Evolutionary conservation across 1,140 invertebrate species (phyloP).

Genomic region (Sminthurinus signatus): DNA sequence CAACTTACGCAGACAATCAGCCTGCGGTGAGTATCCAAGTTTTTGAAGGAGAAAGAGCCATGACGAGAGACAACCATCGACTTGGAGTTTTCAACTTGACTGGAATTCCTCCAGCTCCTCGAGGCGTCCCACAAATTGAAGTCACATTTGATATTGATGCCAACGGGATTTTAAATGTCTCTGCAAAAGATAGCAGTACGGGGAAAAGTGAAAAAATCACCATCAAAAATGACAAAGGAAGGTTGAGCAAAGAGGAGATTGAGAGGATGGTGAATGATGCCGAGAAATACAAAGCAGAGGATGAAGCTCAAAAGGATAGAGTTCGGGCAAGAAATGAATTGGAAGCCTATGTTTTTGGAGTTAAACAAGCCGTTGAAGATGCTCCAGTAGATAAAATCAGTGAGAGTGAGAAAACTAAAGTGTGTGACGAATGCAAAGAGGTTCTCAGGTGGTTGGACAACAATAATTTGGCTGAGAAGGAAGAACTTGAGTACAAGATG

Average conservation of each 20-base stretch:
- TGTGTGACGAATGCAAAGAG: conserved; percentile 49
- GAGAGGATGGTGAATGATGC: conserved; percentile 82
- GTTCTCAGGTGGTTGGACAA: conserved; percentile 50
- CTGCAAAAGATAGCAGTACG: conserved; percentile 67
- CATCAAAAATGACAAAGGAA: conserved; percentile 46
- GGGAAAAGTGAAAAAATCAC: conserved; percentile 49
- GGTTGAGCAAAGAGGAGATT: conserved; percentile 82
- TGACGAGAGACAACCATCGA: conserved; percentile 72
- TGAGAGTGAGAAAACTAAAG: conserved; percentile 55
- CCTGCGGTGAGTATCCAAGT: conserved; percentile 69
- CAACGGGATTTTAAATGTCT: conserved; percentile 73
- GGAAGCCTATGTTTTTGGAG: conserved; percentile 76
- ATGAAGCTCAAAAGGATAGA: conserved; percentile 58
- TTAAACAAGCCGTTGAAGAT: conserved; percentile 64
- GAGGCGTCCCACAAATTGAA: conserved; percentile 69
- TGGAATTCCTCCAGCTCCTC: conserved; percentile 71
- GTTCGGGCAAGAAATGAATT: conserved; percentile 64
- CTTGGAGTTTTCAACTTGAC: conserved; percentile 69
- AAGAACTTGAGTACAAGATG: conserved; percentile 47
- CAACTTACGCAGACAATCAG: conserved; percentile 57
- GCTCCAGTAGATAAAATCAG: conserved; percentile 53
- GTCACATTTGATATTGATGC: conserved; percentile 72
- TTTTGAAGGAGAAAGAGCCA: conserved; percentile 69
- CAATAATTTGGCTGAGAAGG: conserved; percentile 51
- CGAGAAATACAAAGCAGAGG: conserved; percentile 61